Base-by-base conservation (phyloP, 2,797 vertebrate genomes). In the Geotrypetes seraphini region DNA sequence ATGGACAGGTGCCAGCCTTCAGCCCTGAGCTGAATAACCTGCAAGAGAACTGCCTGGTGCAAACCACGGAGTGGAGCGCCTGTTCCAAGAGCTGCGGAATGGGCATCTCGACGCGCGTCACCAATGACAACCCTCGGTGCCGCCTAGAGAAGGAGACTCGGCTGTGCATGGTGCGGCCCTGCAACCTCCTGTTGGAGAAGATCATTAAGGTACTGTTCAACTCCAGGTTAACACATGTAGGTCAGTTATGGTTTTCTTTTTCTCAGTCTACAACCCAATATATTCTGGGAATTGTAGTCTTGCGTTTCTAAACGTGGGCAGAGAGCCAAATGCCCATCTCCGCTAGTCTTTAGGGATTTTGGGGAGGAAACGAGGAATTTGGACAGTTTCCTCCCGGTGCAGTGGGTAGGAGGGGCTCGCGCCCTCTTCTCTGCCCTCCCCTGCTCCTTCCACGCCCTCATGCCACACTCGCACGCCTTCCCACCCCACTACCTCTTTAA, bases 21-120 rank as follows among this genome's bases (percentile, higher is more conserved):
- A 50, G 47, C 12, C 62, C 38, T 0, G 50, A 56, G 19, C 18
- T 28, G 13, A 78, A 73, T 24, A 66, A 41, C 21, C 58, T 79
- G 12, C 69, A 67, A 39, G 72, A 79, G 29, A 86, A 86, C 63
- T 88, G 83, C 44, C 52, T 88, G 21, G 71, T 85, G 38, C 84
- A 85, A 63, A 87, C 75, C 23, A 86, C 81, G 0, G 61, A 69
- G 26, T 87, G 84, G 83, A 85, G 72, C 1, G 40, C 52, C 1
- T 88, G 83, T 52, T 85, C 83, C 5, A 66, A 47, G 50, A 69
- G 60, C 35, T 88, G 85, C 0, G 81, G 78, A 25, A 78, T 85
- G 79, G 85, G 72, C 10, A 50, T 86, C 47, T 87, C 85, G 1
- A 31, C 76, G n/a, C 68, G 77, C 0, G 64, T 86, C 4, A 85